Base-by-base conservation (phyloP, 2,797 vertebrate genomes). In the Mormyrus hasselquistii region DNA sequence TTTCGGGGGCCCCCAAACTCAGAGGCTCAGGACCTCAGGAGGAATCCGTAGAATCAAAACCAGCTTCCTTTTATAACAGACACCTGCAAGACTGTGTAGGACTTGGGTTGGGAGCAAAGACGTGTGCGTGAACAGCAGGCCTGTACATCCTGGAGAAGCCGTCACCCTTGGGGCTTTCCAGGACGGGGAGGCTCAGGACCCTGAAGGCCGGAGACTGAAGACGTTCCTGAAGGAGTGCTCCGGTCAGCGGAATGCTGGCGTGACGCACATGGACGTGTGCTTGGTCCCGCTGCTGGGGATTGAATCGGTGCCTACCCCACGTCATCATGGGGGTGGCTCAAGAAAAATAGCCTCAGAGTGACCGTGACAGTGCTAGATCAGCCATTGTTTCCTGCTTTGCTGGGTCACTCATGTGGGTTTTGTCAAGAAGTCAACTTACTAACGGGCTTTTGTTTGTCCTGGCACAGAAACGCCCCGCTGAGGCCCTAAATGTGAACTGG, bases 391-490 rank as follows among this genome's bases (percentile, higher is more conserved):
- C 91, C 91, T 92, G 86, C 76, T 49, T 87, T 50, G 53, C 65
- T 49, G 38, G 62, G 82, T 87, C 38, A 87, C 14, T 8, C 41
- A n/a, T 38, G 38, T 93, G 91, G 89, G 92, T 89, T 90, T 57
- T 91, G 92, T 86, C 88, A 92, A 93, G 90, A 91, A 92, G 92
- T 92, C 92, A 93, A 90, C 38, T 84, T 85, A 29, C 90, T 91
- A 92, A 93, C 94, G 93, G 90, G 93, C 93, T 93, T 94, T 92
- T 92, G 93, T 94, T 94, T 95, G 92, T 94, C 94, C 93, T 95
- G 92, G 92, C 92, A 93, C 90, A 90, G 85, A 90, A 88, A 92
- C 93, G 5, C 92, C 93, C 94, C 93, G 92, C 93, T 5, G 94
- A 92, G 93, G 92, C 92, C 92, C 91, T 92, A 89, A 93, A 91